Conservation (phyloP, 2,797 vertebrate species). For the Morelia viridis region DNA sequence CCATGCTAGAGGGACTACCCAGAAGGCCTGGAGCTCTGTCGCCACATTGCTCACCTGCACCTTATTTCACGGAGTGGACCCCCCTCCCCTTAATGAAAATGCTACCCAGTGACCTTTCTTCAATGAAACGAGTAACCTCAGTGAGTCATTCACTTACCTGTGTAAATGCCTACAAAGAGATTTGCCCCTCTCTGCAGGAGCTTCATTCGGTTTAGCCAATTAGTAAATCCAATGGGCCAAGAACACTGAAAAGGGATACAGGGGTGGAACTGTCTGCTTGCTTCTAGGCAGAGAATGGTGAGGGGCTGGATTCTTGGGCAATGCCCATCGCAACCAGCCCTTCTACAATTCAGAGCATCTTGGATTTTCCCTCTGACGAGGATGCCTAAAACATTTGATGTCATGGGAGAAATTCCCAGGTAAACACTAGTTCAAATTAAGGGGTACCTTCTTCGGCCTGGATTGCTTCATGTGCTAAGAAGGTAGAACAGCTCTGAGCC, state of each 20-base stretch:
- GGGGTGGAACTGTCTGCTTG: not conserved
- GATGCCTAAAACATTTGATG: not conserved
- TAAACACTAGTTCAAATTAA: not conserved
- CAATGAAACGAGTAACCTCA: not conserved
- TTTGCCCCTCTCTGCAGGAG: not conserved
- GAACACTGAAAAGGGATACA: not conserved
- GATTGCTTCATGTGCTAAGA: not conserved
- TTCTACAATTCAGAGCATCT: not conserved
- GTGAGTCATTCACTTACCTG: not conserved
- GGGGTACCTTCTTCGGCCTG: not conserved
- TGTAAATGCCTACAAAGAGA: not conserved
- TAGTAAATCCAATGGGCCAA: slow-evolving; percentile 1
- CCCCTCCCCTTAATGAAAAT: not conserved
- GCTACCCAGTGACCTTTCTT: not conserved
- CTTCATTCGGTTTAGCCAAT: not conserved
- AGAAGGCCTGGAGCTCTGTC: not conserved
- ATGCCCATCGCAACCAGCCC: not conserved
- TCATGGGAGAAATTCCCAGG: not conserved
- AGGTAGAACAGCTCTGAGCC: not conserved
- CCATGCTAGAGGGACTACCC: not conserved
- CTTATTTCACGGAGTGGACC: not conserved
- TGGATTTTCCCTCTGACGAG: not conserved
- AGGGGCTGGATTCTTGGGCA: not conserved
- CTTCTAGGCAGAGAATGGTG: not conserved
- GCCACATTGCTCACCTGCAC: not conserved